phyloP scores from a whole-genome alignment of 2,113 vertebrate genomes.

The Antechinus stuartii region DNA sequence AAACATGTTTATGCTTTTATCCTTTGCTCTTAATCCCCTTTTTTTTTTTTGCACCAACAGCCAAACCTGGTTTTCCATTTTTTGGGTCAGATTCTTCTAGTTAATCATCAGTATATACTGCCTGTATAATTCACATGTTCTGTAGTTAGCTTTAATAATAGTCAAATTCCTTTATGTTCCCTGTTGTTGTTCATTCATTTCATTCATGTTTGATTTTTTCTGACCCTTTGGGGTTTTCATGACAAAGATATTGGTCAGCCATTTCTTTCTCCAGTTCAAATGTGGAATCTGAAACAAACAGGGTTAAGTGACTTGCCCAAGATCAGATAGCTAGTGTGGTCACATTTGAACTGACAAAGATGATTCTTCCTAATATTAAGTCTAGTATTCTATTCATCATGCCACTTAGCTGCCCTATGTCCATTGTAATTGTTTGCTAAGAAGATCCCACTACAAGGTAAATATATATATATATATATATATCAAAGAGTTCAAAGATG shows the following conservation, averaged over 20 bases:
- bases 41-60: not conserved
- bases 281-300: no score
- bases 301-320: no score
- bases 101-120: not conserved
- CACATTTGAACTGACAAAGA: no score
- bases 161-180: not conserved
- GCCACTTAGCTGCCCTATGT: no score
- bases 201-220: no score
- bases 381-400: no score
- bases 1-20: not conserved
- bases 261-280: no score
- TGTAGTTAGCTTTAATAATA: not conserved
- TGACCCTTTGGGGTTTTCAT: no score
- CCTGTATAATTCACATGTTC: not conserved
- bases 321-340: no score
- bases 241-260: no score
- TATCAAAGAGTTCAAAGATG: not conserved
- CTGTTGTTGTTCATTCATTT: no score
- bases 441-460: not conserved
- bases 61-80: not conserved
- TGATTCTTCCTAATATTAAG: no score
- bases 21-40: not conserved
- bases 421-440: not conserved
- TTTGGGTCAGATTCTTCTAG: not conserved
- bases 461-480: not conserved